Percentiles rank a stretch among this genome's conserved stretches.
phyloP scores from a whole-genome alignment of 2,888 invertebrate species.

The Pyralis farinalis region DNA sequence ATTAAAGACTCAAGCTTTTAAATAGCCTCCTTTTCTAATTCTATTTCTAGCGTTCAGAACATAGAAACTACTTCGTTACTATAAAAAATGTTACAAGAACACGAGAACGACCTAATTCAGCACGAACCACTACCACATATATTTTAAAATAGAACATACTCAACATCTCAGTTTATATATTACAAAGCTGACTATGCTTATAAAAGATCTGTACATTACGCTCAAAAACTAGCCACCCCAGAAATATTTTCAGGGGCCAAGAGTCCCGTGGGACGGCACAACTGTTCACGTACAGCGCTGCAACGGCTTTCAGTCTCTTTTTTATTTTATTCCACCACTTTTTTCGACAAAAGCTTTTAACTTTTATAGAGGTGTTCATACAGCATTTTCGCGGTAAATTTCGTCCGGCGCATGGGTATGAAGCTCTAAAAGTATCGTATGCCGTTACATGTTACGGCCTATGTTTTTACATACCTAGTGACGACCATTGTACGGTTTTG shows the following conservation, averaged over 20 bases:
- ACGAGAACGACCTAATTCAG: too few relatives aligned
- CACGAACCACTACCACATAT: not conserved
- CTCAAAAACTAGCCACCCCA: constrained; percentile 29
- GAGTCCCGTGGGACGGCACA: constrained; percentile 59
- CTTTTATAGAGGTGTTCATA: constrained; percentile 64
- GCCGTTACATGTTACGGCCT: not conserved
- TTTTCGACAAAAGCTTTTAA: constrained; percentile 75
- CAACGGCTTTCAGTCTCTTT: constrained; percentile 56
- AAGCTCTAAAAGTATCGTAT: constrained; percentile 11
- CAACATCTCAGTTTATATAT: not conserved
- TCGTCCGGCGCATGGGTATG: constrained; percentile 20
- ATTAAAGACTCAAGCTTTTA: too few relatives aligned
- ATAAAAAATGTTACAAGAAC: too few relatives aligned
- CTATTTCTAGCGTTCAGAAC: too few relatives aligned
- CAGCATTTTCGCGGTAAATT: constrained; percentile 55
- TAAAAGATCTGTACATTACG: constrained; percentile 11
- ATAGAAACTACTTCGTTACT: too few relatives aligned
- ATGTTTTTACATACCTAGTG: too few relatives aligned
- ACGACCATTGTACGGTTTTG: too few relatives aligned
- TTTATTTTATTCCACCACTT: constrained; percentile 56
- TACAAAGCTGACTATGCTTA: not conserved
- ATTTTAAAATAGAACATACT: not conserved
- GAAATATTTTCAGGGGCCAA: constrained; percentile 49
- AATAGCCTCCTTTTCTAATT: too few relatives aligned
- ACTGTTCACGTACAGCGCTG: constrained; percentile 47